Base-by-base conservation (phyloP, 2,113 vertebrate genomes). In the Columbina picui region DNA sequence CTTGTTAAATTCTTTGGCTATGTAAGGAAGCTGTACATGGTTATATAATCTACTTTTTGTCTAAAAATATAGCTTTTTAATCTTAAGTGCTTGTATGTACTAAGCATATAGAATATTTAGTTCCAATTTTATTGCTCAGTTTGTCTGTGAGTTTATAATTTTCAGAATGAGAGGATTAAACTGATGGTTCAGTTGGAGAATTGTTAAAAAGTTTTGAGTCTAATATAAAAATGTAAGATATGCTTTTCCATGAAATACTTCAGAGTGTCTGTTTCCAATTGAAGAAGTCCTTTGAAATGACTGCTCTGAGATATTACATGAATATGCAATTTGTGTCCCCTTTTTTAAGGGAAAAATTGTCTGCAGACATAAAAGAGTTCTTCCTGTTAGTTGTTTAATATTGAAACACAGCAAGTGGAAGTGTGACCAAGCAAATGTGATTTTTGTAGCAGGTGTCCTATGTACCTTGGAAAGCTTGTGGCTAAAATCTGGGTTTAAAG, bases 1-100 rank as follows among this genome's bases (percentile, higher is more conserved):
- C 85, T 95, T 96, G 94, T 96, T 97, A 95, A 97, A 96, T 97
- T 96, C 88, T 94, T 97, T 92, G 94, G 86, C 96, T 92, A 34
- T 96, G 94, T 96, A 89, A 96, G 79, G 94, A 93, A 92, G 92
- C 85, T 77, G 85, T 95, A 93, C 87, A 84, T 83, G 92, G 85
- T 96, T 97, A 96, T 91, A 90, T 96, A 96, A 97, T 92, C 81
- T 94, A 83, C 47, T 81, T 95, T 80, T 93, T 93, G 79, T 68
- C 88, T 90, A 88, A 96, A 96, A 95, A 82, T 86, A 85, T 0
- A 92, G 39, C 68, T 88, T 95, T 96, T 88, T 93, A 85, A 78
- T 93, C 68, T 64, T 91, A 90, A 96, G 70, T 77, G 71, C 88
- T 95, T 94, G 79, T 71, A 59, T 86, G 73, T 27, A 85, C 29